Evolutionary conservation across 2,113 vertebrate genomes (phyloP).

Genomic region (Pitta sordida): DNA sequence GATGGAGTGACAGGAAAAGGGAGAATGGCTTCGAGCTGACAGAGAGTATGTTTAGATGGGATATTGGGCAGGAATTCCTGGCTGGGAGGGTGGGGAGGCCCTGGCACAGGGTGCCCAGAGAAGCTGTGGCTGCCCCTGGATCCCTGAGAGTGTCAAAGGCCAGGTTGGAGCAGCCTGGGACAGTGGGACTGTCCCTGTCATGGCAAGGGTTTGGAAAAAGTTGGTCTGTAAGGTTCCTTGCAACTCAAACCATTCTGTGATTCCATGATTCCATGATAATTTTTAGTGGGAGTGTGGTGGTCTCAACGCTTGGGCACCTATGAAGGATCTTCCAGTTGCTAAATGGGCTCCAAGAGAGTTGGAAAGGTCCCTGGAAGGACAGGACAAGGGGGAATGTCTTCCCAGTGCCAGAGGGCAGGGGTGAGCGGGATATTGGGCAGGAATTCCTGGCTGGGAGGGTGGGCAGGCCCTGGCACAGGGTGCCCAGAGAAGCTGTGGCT

Average conservation of each 20-base stretch:
- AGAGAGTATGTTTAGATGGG: not conserved
- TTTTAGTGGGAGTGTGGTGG: too few relatives aligned
- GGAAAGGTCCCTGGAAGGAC: not conserved
- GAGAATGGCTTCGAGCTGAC: accelerated
- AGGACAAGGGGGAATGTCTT: not conserved
- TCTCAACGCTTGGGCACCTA: too few relatives aligned
- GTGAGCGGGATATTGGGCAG: accelerated
- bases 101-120: not conserved
- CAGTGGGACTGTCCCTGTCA: too few relatives aligned
- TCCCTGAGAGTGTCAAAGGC: not conserved
- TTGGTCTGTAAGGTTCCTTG: too few relatives aligned
- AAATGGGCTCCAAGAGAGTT: too few relatives aligned
- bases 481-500: not conserved
- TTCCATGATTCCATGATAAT: too few relatives aligned
- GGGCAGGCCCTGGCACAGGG: not conserved
- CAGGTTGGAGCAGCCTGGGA: not conserved
- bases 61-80: accelerated
- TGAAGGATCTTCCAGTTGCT: too few relatives aligned
- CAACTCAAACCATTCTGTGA: too few relatives aligned
- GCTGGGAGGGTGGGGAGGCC: not conserved
- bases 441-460: not conserved
- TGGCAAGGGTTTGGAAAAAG: too few relatives aligned
- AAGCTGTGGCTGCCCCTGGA: not conserved
- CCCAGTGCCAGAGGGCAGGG: accelerated
- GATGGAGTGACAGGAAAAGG: not conserved